Percentiles rank a stretch among this genome's conserved stretches.
Evolutionary conservation across 1,140 invertebrate species (phyloP).

Genomic region (Leptoteleia sp.): DNA sequence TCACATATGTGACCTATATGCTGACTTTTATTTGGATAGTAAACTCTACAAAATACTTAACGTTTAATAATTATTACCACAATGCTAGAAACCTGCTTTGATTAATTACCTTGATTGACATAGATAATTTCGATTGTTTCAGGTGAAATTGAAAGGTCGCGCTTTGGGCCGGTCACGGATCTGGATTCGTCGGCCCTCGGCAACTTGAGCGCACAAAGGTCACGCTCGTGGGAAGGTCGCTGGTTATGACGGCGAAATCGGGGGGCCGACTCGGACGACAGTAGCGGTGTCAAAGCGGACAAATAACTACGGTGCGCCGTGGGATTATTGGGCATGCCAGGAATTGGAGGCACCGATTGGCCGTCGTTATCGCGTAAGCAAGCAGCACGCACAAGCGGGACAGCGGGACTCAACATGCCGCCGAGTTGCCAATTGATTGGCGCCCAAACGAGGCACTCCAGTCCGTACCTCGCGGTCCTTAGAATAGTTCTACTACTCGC

Average conservation of each 20-base stretch:
- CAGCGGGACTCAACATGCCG: constrained; percentile 36
- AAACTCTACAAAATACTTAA: no score
- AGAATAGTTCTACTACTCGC: constrained; percentile 73
- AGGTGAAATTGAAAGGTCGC: background rate
- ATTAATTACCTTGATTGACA: no score
- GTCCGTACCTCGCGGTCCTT: constrained; percentile 68
- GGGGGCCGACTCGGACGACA: constrained; percentile 67
- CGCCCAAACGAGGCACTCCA: constrained; percentile 51
- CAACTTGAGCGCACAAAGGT: constrained; percentile 14
- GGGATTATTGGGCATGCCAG: no score
- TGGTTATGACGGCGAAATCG: constrained; percentile 77
- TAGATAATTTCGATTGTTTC: background rate
- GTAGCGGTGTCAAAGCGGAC: constrained; percentile 51
- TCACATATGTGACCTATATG: no score
- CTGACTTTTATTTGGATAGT: no score
- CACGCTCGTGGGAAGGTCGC: constrained; percentile 25
- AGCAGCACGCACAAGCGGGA: constrained; percentile 17
- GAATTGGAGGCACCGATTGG: constrained; percentile 25
- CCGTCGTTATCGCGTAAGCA: no score
- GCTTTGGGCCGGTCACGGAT: constrained; percentile 11
- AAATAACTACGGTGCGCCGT: constrained; percentile 3
- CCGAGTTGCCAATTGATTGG: constrained; percentile 21
- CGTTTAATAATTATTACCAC: no score
- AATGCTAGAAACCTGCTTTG: no score
- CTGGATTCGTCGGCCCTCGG: constrained; percentile 27